These are phyloP conservation scores for Aplidium turbinatum DNA, from an alignment of 23 tunicate genomes.

Conservation along the genomic window DNA sequence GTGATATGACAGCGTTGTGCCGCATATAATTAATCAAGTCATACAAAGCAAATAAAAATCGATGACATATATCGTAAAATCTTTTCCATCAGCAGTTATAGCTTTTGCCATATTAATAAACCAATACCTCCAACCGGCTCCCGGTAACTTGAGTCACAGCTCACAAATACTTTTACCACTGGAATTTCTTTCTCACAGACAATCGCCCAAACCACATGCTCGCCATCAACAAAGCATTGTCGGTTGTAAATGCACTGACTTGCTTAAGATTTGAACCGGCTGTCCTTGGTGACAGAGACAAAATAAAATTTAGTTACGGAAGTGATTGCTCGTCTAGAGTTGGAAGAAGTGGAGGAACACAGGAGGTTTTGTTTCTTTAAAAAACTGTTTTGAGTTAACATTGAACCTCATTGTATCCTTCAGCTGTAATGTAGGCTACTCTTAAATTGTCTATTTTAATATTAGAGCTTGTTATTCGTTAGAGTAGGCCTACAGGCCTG, in stretches of 20 bases:
- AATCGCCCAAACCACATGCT: neutral
- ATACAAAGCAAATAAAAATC: too few relatives aligned
- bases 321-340: slow-evolving; percentile 26
- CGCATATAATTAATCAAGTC: too few relatives aligned
- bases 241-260: slow-evolving; percentile 24
- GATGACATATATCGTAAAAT: too few relatives aligned
- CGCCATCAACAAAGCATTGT: slow-evolving; percentile 35
- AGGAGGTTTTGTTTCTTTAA: slow-evolving; percentile 2
- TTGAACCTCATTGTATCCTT: neutral
- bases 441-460: neutral
- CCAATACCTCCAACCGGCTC: too few relatives aligned
- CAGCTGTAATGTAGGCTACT: neutral
- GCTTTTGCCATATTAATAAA: too few relatives aligned
- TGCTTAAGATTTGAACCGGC: slow-evolving; percentile 44
- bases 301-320: slow-evolving; percentile 28
- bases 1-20: too few relatives aligned
- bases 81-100: too few relatives aligned
- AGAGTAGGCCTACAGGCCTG: too few relatives aligned
- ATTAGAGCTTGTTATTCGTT: neutral
- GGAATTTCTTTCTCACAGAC: slow-evolving; percentile 20
- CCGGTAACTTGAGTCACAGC: too few relatives aligned
- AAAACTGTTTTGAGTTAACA: neutral
- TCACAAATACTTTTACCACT: too few relatives aligned
- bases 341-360: slow-evolving; percentile 32
- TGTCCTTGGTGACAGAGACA: slow-evolving; percentile 5